Percentiles rank a stretch among this genome's conserved stretches.
These are phyloP conservation scores for Microplitis manilae DNA, from an alignment of 2,888 invertebrate genomes.

Conservation along the genomic window DNA sequence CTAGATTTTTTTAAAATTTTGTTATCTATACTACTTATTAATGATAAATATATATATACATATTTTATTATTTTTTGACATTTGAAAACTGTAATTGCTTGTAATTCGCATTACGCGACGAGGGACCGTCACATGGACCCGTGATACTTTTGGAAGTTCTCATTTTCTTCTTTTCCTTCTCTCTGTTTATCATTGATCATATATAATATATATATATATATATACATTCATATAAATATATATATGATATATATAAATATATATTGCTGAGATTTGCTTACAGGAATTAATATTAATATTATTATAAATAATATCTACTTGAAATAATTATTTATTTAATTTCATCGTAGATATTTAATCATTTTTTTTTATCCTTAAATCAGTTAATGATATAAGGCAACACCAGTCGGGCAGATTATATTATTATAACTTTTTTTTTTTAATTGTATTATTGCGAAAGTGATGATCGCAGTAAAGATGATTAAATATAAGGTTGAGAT, in stretches of 20 bases:
- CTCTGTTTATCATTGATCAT: constrained; percentile 29
- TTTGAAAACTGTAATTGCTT: background rate
- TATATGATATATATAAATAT: background rate
- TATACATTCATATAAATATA: no score
- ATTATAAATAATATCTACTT: constrained; percentile 6
- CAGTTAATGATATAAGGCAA: background rate
- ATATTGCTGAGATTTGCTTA: constrained; percentile 24
- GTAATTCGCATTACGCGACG: background rate
- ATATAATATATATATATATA: background rate
- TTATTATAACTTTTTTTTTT: background rate
- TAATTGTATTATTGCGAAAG: background rate
- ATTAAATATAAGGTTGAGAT: background rate
- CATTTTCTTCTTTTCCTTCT: constrained; percentile 20
- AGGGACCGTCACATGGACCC: constrained; percentile 5
- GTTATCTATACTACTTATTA: background rate
- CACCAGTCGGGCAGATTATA: background rate
- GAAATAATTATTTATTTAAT: background rate
- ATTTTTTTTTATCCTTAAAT: background rate
- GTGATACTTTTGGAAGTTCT: constrained; percentile 19
- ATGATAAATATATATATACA: background rate
- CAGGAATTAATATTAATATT: background rate
- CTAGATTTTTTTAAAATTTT: background rate
- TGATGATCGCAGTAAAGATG: background rate
- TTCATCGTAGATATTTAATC: background rate
- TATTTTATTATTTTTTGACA: background rate